phyloP scores from a whole-genome alignment of 2,888 invertebrate species.

The Leptinotarsa rubiginosa region DNA sequence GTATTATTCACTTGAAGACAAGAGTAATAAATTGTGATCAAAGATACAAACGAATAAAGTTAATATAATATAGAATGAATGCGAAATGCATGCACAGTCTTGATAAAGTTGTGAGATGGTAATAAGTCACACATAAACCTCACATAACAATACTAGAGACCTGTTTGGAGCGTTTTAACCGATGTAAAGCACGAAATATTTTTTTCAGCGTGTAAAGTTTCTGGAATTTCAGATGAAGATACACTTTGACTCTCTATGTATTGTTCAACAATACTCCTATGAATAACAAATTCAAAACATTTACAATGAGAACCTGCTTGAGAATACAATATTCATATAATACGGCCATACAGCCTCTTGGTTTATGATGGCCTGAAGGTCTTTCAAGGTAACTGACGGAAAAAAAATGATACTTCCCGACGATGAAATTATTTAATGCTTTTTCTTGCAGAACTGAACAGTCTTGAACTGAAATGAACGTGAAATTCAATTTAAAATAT shows the following conservation, averaged over 20 bases:
- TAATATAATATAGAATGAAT: slow-evolving; percentile 45
- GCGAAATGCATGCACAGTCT: slow-evolving; percentile 40
- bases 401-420: too few relatives aligned
- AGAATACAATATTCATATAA: slow-evolving; percentile 27
- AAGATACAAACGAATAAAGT: slow-evolving; percentile 38
- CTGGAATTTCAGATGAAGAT: slow-evolving; percentile 62
- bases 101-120: slow-evolving; percentile 53
- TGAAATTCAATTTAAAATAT: too few relatives aligned
- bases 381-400: background rate
- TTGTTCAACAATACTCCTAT: slow-evolving; percentile 59
- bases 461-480: too few relatives aligned
- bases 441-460: too few relatives aligned
- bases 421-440: too few relatives aligned
- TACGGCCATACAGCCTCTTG: slow-evolving; percentile 11
- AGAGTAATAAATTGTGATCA: slow-evolving; percentile 22
- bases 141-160: slow-evolving; percentile 51
- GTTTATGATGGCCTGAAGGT: slow-evolving; percentile 3
- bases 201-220: slow-evolving; percentile 52
- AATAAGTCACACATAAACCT: slow-evolving; percentile 50
- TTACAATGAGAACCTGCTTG: slow-evolving; percentile 32
- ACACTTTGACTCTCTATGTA: slow-evolving; percentile 59
- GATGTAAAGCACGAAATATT: slow-evolving; percentile 58
- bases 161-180: slow-evolving; percentile 52
- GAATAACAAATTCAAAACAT: slow-evolving; percentile 56
- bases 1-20: slow-evolving; percentile 21